Base-by-base conservation (phyloP, 2,797 vertebrate species). In the Falco columbarius region DNA sequence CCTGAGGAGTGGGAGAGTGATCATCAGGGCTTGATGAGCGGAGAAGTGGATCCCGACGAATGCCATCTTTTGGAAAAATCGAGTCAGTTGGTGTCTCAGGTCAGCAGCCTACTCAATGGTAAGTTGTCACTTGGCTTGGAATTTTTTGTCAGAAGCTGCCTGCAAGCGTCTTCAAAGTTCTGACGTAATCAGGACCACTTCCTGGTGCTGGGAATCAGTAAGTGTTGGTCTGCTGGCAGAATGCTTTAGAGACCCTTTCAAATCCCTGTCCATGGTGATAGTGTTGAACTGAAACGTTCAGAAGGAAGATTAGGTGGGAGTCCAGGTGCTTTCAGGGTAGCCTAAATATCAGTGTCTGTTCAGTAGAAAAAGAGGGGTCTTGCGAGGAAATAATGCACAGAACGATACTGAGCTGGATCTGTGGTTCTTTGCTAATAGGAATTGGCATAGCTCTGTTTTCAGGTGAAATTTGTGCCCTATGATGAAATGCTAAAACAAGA, bases 31-130 rank as follows among this genome's bases (percentile, higher is more conserved):
- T 30, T 19, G 3, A 11, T 11, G 62, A 61, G 87, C 63, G 74
- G 27, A 70, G 73, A 26, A 49, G 72, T 15, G 10, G 91, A 98
- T 89, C 56, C 90, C 3, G 97, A 98, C 26, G 86, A 94, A 11
- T 70, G 84, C 71, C 97, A 97, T 55, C 98, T 99, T 74, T 95
- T 99, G 44, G 97, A 98, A 70, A 99, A 98, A 95, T 99, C 99
- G 26, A 98, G 71, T 94, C 98, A 98, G 49, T 93, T 99, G 90
- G 98, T 99, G 20, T 98, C 98, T 61, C 98, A 99, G 97, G 99
- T 99, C 96, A 98, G 98, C 98, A 98, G 80, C 88, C 97, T 99
- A 22, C 98, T 99, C 74, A 98, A 81, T 13, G 98, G 99, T 99
- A 97, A 98, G 98, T 87, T 42, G 23, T 24, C 68, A 7, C 70